Percentiles rank a stretch among this genome's conserved stretches.
phyloP scores from a whole-genome alignment of 2,113 vertebrate species.

The Passerina amoena region DNA sequence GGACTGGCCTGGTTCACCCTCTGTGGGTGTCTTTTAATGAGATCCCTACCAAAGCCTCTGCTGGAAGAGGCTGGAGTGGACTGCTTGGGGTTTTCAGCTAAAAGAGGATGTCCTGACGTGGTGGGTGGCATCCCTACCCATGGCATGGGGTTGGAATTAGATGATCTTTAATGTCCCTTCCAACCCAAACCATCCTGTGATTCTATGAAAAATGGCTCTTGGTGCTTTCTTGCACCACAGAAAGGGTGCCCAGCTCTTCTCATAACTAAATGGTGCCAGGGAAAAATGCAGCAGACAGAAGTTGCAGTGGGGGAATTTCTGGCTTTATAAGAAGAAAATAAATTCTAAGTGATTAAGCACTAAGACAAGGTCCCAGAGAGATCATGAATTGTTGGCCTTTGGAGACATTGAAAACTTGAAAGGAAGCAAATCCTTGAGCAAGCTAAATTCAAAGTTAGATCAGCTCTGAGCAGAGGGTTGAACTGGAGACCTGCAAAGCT shows the following conservation, averaged over 20 bases:
- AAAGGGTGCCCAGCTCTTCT: neutral
- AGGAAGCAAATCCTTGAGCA: neutral
- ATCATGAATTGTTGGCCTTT: neutral
- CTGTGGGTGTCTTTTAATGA: neutral
- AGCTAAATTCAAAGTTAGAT: neutral
- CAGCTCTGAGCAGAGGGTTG: neutral
- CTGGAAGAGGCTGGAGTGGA: neutral
- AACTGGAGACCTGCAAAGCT: neutral
- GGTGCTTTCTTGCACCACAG: neutral
- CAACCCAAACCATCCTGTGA: neutral
- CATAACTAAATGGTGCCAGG: neutral
- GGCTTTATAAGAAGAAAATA: neutral
- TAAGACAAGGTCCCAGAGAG: neutral
- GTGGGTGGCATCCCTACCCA: neutral
- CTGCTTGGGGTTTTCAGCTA: rapidly evolving
- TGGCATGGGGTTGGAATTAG: neutral
- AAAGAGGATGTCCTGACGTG: no score
- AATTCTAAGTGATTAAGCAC: neutral
- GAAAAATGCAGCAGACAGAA: neutral
- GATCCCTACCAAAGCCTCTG: neutral
- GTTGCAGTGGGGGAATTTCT: neutral
- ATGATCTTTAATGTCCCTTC: neutral
- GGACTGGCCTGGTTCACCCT: neutral
- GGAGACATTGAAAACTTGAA: neutral
- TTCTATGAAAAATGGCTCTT: neutral